phyloP scores from a whole-genome alignment of 2,797 vertebrate species.

The Schizopygopsis malacanthus region DNA sequence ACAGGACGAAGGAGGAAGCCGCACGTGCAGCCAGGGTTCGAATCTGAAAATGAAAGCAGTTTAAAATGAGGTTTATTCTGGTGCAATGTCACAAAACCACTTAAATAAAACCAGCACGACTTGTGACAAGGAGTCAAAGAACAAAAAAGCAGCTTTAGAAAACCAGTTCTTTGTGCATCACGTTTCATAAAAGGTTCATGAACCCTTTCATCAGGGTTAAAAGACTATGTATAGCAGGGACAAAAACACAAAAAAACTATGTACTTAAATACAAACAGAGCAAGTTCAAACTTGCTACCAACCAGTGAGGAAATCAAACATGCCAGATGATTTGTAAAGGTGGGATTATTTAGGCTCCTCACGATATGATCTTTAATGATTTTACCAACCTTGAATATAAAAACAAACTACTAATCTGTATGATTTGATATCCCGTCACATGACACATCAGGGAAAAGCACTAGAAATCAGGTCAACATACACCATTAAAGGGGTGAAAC shows the following conservation, averaged over 20 bases:
- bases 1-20: conserved; percentile 92
- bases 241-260: not conserved
- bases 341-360: not conserved
- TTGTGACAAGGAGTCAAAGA: not conserved
- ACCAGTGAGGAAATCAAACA: not conserved
- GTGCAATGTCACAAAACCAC: not conserved
- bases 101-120: not conserved
- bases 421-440: no score
- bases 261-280: not conserved
- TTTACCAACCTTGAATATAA: not conserved
- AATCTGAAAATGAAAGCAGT: conserved; percentile 77
- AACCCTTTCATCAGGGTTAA: not conserved
- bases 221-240: not conserved
- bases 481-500: no score
- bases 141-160: not conserved
- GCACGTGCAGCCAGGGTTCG: conserved; percentile 91
- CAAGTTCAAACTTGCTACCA: not conserved
- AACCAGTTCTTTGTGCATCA: not conserved
- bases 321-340: not conserved
- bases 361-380: not conserved
- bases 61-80: not conserved
- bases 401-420: no score
- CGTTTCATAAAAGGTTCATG: no score
- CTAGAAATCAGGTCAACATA: no score
- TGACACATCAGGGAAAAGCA: no score